Percentiles rank a stretch among this genome's conserved stretches.
phyloP scores from a whole-genome alignment of 2,113 vertebrate species.

The Neogobius melanostomus region DNA sequence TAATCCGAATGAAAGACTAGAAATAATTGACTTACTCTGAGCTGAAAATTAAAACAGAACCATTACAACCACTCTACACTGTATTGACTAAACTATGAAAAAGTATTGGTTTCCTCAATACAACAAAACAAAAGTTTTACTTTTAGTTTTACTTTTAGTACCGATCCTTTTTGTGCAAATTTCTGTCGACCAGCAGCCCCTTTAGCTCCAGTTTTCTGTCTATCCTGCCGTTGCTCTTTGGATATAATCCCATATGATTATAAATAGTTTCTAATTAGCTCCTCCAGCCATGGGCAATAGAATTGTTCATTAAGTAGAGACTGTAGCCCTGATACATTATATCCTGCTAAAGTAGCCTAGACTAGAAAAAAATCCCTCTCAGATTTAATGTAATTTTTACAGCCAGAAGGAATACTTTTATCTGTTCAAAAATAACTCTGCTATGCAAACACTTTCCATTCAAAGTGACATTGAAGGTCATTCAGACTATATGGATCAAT shows the following conservation, averaged over 20 bases:
- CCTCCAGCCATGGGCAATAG: slow-evolving; percentile 66
- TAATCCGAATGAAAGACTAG: slow-evolving; percentile 13
- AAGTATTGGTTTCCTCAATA: too few relatives aligned
- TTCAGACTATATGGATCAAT: slow-evolving; percentile 20
- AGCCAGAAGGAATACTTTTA: slow-evolving; percentile 46
- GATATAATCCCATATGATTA: slow-evolving; percentile 70
- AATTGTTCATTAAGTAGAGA: slow-evolving; percentile 66
- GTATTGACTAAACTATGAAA: too few relatives aligned
- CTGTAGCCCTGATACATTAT: slow-evolving; percentile 53
- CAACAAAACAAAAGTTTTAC: too few relatives aligned
- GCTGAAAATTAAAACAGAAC: too few relatives aligned
- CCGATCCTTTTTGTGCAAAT: neutral
- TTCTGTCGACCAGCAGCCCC: slow-evolving; percentile 12
- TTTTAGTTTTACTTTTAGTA: neutral
- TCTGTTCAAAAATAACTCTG: slow-evolving; percentile 43
- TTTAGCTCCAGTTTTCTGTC: slow-evolving; percentile 21
- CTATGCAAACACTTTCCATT: slow-evolving; percentile 35
- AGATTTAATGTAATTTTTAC: slow-evolving; percentile 37
- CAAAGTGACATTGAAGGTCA: slow-evolving; percentile 27
- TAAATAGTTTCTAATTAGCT: slow-evolving; percentile 78
- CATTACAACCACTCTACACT: too few relatives aligned
- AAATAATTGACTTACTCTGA: too few relatives aligned
- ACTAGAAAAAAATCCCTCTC: slow-evolving; percentile 54
- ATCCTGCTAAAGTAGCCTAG: slow-evolving; percentile 42
- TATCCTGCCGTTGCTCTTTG: slow-evolving; percentile 42